A percentile compares a stretch with the other conserved stretches of the same genome.
Conservation (phyloP, 2,888 invertebrate genomes). For the Drosophila putrida region DNA sequence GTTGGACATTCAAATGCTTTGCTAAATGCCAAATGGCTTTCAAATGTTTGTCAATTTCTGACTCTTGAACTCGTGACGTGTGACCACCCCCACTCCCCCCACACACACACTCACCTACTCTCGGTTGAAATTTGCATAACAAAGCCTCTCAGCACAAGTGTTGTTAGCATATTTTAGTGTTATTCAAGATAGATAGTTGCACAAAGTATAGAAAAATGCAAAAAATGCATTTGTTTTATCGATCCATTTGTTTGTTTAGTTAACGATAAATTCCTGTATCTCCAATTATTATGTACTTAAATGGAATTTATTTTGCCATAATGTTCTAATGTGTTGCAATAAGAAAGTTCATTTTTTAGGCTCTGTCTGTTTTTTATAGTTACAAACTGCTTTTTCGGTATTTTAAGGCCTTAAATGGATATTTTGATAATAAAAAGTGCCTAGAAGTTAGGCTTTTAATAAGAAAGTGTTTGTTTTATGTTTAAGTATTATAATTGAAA, state of each 20-base stretch:
- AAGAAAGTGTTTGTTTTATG: too few relatives aligned
- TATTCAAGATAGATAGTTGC: constrained; percentile 4
- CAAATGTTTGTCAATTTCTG: constrained; percentile 66
- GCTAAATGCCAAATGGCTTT: constrained; percentile 56
- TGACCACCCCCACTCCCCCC: too few relatives aligned
- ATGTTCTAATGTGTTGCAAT: background rate
- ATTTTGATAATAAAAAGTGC: too few relatives aligned
- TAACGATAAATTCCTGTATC: background rate
- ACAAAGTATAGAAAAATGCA: constrained; percentile 9
- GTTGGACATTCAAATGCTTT: constrained; percentile 46
- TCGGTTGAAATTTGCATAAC: constrained; percentile 63
- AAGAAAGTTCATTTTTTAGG: too few relatives aligned
- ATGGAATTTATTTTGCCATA: background rate
- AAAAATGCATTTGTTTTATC: constrained; percentile 18
- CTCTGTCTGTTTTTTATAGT: background rate
- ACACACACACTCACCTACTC: constrained; percentile 21
- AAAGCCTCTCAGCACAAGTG: constrained; percentile 61
- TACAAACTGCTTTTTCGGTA: background rate
- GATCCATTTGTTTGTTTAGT: background rate
- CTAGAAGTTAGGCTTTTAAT: too few relatives aligned
- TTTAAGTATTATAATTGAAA: too few relatives aligned
- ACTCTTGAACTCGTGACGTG: constrained; percentile 51
- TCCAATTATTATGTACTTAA: background rate
- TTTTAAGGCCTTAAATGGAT: too few relatives aligned
- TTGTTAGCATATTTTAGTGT: constrained; percentile 49